These are phyloP conservation scores for Trichopoda pennipes DNA, from an alignment of 2,888 invertebrate species.

Conservation along the genomic window DNA sequence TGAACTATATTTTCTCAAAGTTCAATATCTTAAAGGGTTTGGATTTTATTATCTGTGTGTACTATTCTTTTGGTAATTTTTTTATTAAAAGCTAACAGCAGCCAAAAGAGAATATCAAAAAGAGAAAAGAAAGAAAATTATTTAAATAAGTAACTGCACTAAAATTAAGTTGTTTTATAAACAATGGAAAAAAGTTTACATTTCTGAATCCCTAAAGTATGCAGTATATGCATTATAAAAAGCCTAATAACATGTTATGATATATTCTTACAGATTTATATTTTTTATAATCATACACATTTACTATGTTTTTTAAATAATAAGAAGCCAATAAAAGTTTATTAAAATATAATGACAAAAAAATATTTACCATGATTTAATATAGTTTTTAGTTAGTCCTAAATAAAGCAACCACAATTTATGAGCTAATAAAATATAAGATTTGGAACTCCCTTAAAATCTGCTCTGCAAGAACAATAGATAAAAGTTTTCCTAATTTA, in stretches of 20 bases:
- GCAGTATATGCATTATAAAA: constrained; percentile 27
- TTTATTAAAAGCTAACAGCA: not conserved
- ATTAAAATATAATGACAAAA: constrained; percentile 13
- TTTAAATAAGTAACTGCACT: not conserved
- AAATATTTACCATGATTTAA: not conserved
- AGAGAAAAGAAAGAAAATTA: not conserved
- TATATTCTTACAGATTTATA: not conserved
- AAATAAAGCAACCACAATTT: not conserved
- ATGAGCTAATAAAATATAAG: not conserved
- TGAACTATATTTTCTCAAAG: not conserved
- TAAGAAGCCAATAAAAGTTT: not conserved
- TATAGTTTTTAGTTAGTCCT: not conserved
- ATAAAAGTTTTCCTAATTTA: no score
- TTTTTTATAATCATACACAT: constrained; percentile 16
- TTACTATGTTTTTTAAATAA: constrained; percentile 10
- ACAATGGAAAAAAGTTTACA: constrained; percentile 3
- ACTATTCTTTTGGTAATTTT: no score
- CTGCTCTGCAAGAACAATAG: no score
- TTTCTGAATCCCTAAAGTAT: constrained; percentile 18
- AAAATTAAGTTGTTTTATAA: constrained; percentile 1
- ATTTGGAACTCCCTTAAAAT: no score
- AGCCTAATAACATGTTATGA: constrained; percentile 4
- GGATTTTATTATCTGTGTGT: not conserved
- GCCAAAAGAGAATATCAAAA: constrained; percentile 6
- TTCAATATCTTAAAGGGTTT: constrained; percentile 1